Conservation (phyloP, 2,888 invertebrate genomes). For the Nemurella pictetii region DNA sequence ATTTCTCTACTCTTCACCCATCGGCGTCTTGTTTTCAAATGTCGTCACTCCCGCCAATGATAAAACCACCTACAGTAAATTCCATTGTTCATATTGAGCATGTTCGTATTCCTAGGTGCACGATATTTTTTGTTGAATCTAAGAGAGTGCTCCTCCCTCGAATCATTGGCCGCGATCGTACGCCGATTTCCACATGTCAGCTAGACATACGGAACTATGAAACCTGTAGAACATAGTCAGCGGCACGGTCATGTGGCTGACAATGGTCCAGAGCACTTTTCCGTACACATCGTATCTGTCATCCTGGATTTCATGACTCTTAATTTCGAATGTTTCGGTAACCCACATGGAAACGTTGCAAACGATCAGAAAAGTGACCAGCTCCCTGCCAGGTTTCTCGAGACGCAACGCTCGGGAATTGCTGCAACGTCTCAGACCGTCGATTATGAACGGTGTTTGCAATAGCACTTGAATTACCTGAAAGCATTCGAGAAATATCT, state of each 20-base stretch:
- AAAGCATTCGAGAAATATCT: constrained; percentile 40
- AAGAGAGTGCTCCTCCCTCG: too few relatives aligned
- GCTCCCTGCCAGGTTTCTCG: constrained; percentile 72
- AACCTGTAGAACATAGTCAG: constrained; percentile 78
- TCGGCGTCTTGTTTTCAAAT: too few relatives aligned
- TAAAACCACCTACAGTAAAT: neutral
- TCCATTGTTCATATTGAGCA: neutral
- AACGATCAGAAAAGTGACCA: constrained; percentile 75
- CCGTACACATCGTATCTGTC: constrained; percentile 67
- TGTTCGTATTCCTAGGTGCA: too few relatives aligned
- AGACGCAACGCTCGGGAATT: constrained; percentile 64
- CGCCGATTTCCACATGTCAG: constrained; percentile 77
- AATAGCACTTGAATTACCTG: constrained; percentile 72
- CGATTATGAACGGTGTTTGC: constrained; percentile 74
- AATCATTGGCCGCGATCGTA: constrained; percentile 67
- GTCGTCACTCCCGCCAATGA: neutral
- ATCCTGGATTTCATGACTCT: constrained; percentile 58
- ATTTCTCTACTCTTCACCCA: too few relatives aligned
- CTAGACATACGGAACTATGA: constrained; percentile 77
- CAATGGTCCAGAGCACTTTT: constrained; percentile 69
- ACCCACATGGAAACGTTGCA: constrained; percentile 79
- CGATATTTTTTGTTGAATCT: too few relatives aligned
- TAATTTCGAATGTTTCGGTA: constrained; percentile 70
- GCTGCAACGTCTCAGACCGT: constrained; percentile 73
- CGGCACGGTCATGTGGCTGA: constrained; percentile 73